Percentiles rank a stretch among this genome's conserved stretches.
phyloP scores from a whole-genome alignment of 2,113 vertebrate species.

The Crotalus horridus region DNA sequence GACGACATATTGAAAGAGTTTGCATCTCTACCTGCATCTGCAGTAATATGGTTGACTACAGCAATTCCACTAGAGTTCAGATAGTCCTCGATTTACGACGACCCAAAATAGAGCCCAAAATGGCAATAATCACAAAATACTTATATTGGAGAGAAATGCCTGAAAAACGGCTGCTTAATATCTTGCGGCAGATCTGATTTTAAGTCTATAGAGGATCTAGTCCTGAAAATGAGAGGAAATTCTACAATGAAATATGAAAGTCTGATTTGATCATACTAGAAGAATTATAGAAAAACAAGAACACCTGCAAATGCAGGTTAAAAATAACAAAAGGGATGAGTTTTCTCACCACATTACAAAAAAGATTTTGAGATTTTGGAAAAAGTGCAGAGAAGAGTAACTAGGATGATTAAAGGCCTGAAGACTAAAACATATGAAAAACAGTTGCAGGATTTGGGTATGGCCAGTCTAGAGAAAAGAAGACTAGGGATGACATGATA shows the following conservation, averaged over 20 bases:
- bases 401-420: neutral
- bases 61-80: neutral
- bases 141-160: neutral
- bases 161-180: neutral
- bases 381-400: neutral
- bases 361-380: neutral
- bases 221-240: neutral
- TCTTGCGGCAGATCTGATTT: neutral
- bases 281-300: neutral
- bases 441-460: neutral
- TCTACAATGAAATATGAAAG: neutral
- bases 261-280: neutral
- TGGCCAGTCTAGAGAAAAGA: neutral
- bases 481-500: neutral
- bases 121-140: neutral
- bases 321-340: neutral
- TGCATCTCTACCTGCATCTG: too few species aligned
- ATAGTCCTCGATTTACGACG: neutral
- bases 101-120: neutral
- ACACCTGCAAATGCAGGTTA: neutral
- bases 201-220: neutral
- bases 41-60: neutral
- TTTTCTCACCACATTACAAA: neutral
- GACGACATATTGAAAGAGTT: neutral
- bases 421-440: neutral